Conservation (phyloP, 2,797 vertebrate species). For the Cossypha heuglini region DNA sequence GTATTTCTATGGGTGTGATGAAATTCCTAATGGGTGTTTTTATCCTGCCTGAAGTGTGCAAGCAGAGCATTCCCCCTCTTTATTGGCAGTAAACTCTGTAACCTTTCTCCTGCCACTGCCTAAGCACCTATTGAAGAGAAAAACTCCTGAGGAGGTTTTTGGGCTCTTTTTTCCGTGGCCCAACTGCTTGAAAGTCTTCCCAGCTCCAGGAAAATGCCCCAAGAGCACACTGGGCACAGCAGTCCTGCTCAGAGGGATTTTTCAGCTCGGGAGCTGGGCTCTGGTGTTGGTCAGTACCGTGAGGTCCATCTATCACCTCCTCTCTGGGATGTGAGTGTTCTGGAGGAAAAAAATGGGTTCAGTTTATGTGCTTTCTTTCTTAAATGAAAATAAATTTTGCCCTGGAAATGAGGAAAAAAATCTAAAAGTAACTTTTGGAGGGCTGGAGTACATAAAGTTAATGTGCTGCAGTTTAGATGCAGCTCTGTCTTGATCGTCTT, state of each 20-base stretch:
- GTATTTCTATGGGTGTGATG: constrained; percentile 72
- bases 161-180: not conserved
- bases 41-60: constrained; percentile 63
- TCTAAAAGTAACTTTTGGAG: constrained; percentile 36
- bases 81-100: constrained; percentile 58
- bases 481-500: constrained; percentile 73
- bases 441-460: constrained; percentile 74
- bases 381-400: constrained; percentile 29
- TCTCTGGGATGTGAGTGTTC: not conserved
- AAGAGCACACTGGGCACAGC: not conserved
- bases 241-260: not conserved
- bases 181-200: not conserved
- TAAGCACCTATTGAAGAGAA: constrained; percentile 37
- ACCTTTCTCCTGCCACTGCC: constrained; percentile 44
- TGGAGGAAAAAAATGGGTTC: not conserved
- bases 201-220: not conserved
- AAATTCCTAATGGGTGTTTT: constrained; percentile 72
- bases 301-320: not conserved
- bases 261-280: not conserved
- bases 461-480: constrained; percentile 72
- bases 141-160: constrained; percentile 15
- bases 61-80: constrained; percentile 46
- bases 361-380: not conserved
- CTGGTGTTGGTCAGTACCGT: not conserved
- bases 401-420: not conserved